Conservation (phyloP, 1,140 invertebrate species). For the Condylostylus longicornis region DNA sequence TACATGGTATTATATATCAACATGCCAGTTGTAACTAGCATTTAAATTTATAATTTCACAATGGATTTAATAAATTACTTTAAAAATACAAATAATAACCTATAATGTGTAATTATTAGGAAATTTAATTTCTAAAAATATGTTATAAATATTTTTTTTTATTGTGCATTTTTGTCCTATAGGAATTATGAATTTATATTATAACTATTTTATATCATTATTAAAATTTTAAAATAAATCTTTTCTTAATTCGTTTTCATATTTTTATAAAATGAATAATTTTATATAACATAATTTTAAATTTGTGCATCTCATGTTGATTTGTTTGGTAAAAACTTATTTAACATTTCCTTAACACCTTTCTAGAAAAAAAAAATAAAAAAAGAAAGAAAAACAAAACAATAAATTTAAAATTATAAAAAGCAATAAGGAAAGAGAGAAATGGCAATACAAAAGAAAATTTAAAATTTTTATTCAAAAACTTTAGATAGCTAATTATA, state of each 20-base stretch:
- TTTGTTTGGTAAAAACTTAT: constrained; percentile 4
- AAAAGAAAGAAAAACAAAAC: neutral
- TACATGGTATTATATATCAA: too few species aligned
- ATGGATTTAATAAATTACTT: too few species aligned
- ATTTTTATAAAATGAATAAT: neutral
- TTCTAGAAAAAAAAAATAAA: constrained; percentile 2
- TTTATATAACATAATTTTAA: neutral
- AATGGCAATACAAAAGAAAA: neutral
- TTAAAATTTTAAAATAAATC: neutral
- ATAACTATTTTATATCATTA: neutral
- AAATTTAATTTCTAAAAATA: too few species aligned
- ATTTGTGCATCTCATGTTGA: neutral
- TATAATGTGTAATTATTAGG: too few species aligned
- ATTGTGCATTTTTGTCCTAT: too few species aligned
- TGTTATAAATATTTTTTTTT: too few species aligned
- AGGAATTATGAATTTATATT: neutral
- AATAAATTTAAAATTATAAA: neutral
- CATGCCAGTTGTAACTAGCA: too few species aligned
- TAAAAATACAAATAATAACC: too few species aligned
- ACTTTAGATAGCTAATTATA: neutral
- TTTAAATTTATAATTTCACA: too few species aligned
- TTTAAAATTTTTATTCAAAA: neutral
- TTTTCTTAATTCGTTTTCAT: neutral
- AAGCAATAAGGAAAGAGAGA: neutral
- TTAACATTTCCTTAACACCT: constrained; percentile 5